phyloP scores from a whole-genome alignment of 1,140 invertebrate genomes.

The Pissodes strobi region DNA sequence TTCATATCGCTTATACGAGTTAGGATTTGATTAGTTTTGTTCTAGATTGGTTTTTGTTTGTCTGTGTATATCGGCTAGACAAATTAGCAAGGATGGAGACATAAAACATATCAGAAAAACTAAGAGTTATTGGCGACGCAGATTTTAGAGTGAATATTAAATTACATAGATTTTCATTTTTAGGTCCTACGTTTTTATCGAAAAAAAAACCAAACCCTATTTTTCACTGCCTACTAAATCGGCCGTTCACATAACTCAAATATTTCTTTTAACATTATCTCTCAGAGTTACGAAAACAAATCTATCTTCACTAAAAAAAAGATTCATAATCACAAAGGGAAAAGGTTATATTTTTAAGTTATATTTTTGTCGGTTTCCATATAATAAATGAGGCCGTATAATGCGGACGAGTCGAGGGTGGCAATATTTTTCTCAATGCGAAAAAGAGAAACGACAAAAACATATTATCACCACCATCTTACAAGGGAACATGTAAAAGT shows the following conservation, averaged over 20 bases:
- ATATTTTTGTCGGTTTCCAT: conserved; percentile 12
- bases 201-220: background rate
- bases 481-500: background rate
- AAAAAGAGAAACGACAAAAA: conserved; percentile 14
- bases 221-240: background rate
- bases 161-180: too few relatives aligned
- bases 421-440: background rate
- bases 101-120: too few relatives aligned
- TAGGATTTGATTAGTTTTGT: too few relatives aligned
- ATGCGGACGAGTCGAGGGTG: background rate
- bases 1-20: background rate
- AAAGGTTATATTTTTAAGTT: conserved; percentile 20
- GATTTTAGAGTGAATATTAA: too few relatives aligned
- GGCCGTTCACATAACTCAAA: conserved; percentile 1
- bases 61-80: too few relatives aligned
- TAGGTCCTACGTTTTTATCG: too few relatives aligned
- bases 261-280: background rate
- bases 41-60: too few relatives aligned
- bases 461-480: conserved; percentile 3
- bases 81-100: too few relatives aligned
- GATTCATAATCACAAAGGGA: conserved; percentile 20
- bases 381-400: conserved; percentile 5
- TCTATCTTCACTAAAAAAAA: conserved; percentile 17
- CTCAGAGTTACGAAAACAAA: conserved; percentile 13
- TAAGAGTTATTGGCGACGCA: too few relatives aligned